A percentile compares a stretch with the other conserved stretches of the same genome.
These are phyloP conservation scores for Euphysa ruthae DNA, from an alignment of 30 jellyfish, hydroid and myxozoan genomes.

Conservation along the genomic window DNA sequence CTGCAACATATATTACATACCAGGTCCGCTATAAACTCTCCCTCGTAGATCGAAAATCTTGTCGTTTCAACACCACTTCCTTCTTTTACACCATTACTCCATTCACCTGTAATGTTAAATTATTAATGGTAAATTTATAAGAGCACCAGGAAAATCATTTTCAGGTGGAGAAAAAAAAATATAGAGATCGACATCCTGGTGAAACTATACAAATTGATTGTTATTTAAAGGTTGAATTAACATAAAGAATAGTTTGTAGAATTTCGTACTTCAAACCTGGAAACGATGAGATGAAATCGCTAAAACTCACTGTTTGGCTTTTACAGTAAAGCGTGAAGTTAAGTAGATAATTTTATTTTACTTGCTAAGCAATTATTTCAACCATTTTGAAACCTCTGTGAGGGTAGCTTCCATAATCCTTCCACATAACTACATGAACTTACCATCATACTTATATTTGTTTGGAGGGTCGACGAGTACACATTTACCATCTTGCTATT, in stretches of 20 bases:
- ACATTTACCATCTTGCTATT: conserved; percentile 57
- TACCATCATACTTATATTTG: conserved; percentile 56
- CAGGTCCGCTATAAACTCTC: conserved; percentile 60
- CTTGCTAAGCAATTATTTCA: too few species aligned
- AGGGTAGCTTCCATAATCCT: too few species aligned
- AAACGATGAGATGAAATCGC: background rate
- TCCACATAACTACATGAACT: too few species aligned
- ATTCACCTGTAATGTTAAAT: conserved; percentile 38
- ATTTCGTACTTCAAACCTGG: too few species aligned
- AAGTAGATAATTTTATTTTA: too few species aligned
- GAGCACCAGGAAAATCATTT: background rate
- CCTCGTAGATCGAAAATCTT: conserved; percentile 50
- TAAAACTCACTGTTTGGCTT: too few species aligned
- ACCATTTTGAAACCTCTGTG: too few species aligned
- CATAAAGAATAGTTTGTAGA: background rate
- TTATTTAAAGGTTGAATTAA: too few species aligned
- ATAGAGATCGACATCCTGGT: too few species aligned
- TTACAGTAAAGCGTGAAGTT: too few species aligned
- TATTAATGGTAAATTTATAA: background rate
- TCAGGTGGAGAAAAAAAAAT: too few species aligned
- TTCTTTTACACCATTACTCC: conserved; percentile 64
- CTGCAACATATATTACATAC: conserved; percentile 46
- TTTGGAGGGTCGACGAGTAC: conserved; percentile 45
- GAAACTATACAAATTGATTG: too few species aligned
- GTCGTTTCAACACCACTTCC: conserved; percentile 72